A percentile compares a stretch with the other conserved stretches of the same genome.
These are phyloP conservation scores for Xestia rhomboidea DNA, from an alignment of 2,888 invertebrate species.

Conservation along the genomic window DNA sequence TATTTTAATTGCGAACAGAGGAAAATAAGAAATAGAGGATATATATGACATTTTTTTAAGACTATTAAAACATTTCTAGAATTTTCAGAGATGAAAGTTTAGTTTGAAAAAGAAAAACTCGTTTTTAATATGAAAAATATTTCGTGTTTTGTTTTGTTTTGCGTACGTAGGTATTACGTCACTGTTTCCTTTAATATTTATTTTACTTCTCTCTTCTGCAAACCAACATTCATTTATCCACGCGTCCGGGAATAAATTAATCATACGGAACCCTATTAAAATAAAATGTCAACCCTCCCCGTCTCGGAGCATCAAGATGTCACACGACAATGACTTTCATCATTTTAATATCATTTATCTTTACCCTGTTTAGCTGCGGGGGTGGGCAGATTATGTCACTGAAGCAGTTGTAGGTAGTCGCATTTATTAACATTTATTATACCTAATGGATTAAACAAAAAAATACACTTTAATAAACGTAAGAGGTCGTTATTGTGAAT, in stretches of 20 bases:
- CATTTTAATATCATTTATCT: conserved; percentile 72
- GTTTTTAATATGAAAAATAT: neutral
- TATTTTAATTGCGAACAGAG: neutral
- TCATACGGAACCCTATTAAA: conserved; percentile 62
- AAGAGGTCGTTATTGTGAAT: no score
- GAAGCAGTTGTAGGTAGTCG: neutral
- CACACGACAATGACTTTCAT: conserved; percentile 71
- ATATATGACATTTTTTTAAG: neutral
- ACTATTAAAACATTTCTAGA: neutral
- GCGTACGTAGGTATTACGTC: neutral
- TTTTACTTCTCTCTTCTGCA: neutral
- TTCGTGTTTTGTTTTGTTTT: neutral
- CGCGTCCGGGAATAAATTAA: conserved; percentile 50
- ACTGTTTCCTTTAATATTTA: neutral
- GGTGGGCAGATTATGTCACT: conserved; percentile 42
- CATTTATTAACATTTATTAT: conserved; percentile 10
- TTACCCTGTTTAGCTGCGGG: conserved; percentile 28
- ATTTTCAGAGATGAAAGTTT: neutral
- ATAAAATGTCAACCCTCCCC: conserved; percentile 57
- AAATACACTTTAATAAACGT: no score
- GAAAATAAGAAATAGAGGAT: neutral
- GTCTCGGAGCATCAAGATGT: conserved; percentile 53
- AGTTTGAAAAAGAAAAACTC: neutral
- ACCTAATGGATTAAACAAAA: no score
- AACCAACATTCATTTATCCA: conserved; percentile 42